These are phyloP conservation scores for Limnephilus lunatus DNA, from an alignment of 2,888 invertebrate species.

Conservation along the genomic window DNA sequence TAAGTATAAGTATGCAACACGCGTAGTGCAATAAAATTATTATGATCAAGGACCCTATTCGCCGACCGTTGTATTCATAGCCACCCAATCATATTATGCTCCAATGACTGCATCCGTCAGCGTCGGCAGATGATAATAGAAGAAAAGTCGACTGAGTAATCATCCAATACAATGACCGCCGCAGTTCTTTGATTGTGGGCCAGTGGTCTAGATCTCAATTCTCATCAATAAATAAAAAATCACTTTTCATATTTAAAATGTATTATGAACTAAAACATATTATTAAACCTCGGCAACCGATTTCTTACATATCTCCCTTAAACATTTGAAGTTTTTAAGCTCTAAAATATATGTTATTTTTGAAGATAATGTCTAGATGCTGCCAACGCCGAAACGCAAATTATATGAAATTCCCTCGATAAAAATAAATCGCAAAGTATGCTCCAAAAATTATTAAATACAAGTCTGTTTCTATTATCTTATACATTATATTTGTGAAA, in stretches of 20 bases:
- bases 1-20: neutral
- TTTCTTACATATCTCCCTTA: no score
- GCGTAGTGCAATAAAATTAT: neutral
- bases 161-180: neutral
- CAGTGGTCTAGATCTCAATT: neutral
- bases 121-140: neutral
- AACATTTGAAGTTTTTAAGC: no score
- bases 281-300: neutral
- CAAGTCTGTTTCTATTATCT: no score
- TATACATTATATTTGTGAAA: no score
- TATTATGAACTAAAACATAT: neutral
- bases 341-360: no score
- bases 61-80: neutral
- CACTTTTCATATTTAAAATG: neutral
- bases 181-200: neutral
- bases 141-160: neutral
- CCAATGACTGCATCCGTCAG: neutral
- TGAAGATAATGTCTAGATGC: no score
- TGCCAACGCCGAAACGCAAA: no score
- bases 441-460: no score
- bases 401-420: no score
- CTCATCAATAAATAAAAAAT: neutral
- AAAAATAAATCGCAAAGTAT: no score
- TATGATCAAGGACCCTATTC: neutral
- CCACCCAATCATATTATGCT: neutral